Base-by-base conservation (phyloP, 2,113 vertebrate species). In the Paedocypris sp. region DNA sequence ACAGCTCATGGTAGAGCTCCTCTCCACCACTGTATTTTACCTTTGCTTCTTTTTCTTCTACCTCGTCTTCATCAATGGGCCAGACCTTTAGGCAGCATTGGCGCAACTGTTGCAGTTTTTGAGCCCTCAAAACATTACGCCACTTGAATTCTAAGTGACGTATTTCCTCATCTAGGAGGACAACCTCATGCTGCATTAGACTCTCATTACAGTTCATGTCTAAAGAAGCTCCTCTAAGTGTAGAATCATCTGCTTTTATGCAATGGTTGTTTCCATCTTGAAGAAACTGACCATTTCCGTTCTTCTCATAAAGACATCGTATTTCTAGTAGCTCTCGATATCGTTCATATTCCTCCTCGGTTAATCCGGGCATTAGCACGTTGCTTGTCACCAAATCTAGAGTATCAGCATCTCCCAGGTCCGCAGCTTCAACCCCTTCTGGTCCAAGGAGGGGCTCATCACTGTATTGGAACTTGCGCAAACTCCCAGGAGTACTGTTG, bases 81-180 rank as follows among this genome's bases (percentile, higher is more conserved):
- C 89, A 90, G 36, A 88, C 89, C 47, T 88, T 89, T 73, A 91
- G 79, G 68, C 89, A 90, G 3, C 88, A 78, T 61, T 91, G 87
- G 0, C 90, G 77, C 3, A 93, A 81, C 79, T 90, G 87, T 70
- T 90, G 87, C 85, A 91, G 87, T 75, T 91, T 90, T 45, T 93
- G 91, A 0, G 87, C 90, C 0, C 90, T 78, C 43, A 91, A 74
- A 10, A 89, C 86, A 65, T 89, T 91, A 12, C 90, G 85, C 45
- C 89, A 91, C 61, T 92, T 90, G 69, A 93, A 91, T 72, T 92
- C 90, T 61, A 93, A 78, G 75, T 92, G 90, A 4, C 89, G 80
- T 12, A 92, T 68, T 77, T 91, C 89, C 72, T 92, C 90, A 49
- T 90, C 88, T 16, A 92, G 79, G 73, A 90, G 71, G 22, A 85